These are phyloP conservation scores for Stegostoma tigrinum DNA, from an alignment of 2,113 vertebrate genomes.

Conservation along the genomic window DNA sequence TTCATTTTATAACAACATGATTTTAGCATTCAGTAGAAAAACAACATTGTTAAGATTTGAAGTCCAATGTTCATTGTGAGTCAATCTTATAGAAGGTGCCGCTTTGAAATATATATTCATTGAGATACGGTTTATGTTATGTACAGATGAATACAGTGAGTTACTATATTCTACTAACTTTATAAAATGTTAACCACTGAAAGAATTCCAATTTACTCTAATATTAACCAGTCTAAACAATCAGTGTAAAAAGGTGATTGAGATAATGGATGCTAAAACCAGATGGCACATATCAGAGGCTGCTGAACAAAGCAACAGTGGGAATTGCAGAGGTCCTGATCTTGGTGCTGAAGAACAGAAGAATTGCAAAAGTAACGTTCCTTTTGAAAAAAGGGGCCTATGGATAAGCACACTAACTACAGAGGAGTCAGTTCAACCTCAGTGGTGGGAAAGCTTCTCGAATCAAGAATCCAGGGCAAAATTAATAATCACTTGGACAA, in stretches of 20 bases:
- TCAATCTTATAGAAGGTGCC: neutral
- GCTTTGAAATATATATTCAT: neutral
- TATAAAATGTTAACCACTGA: neutral
- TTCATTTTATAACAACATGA: neutral
- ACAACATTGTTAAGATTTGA: neutral
- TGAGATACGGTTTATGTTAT: neutral
- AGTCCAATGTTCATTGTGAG: neutral
- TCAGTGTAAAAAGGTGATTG: no score
- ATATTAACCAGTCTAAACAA: neutral
- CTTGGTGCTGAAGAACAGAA: no score
- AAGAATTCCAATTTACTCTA: neutral
- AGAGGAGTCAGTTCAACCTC: neutral
- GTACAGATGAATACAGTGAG: neutral
- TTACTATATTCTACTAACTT: neutral
- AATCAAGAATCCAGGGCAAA: neutral
- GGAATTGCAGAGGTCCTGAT: no score
- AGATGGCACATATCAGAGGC: no score
- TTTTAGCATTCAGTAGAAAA: neutral
- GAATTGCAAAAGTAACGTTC: no score
- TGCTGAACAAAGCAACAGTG: no score
- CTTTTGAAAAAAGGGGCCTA: neutral
- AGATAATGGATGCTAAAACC: no score
- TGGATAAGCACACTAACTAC: neutral
- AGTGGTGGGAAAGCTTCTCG: neutral
- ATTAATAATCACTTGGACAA: neutral